Conservation (phyloP, 2,888 invertebrate genomes). For the Gymnocheta viridis region DNA sequence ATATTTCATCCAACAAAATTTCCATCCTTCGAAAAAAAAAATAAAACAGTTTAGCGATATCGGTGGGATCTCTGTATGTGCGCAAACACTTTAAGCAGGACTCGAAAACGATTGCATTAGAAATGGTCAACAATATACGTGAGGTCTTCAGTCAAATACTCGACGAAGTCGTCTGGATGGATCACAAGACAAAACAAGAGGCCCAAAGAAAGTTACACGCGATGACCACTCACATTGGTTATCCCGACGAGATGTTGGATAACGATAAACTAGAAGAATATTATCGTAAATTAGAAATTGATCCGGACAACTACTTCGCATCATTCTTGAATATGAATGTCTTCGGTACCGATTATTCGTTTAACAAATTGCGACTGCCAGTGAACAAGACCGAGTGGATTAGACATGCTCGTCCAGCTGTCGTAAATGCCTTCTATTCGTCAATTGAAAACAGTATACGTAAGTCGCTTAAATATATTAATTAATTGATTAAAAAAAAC, state of each 20-base stretch:
- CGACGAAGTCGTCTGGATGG: slow-evolving; percentile 95
- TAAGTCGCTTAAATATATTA: slow-evolving; percentile 83
- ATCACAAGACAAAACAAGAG: slow-evolving; percentile 88
- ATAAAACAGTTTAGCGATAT: slow-evolving; percentile 85
- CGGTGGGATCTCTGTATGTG: slow-evolving; percentile 93
- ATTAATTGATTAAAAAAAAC: not conserved
- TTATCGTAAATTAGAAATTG: slow-evolving; percentile 89
- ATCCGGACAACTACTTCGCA: slow-evolving; percentile 87
- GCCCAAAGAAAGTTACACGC: slow-evolving; percentile 91
- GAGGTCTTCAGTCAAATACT: slow-evolving; percentile 91
- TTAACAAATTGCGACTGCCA: slow-evolving; percentile 88
- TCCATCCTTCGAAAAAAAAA: not conserved
- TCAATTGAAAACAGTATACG: slow-evolving; percentile 93
- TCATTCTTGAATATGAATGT: slow-evolving; percentile 90
- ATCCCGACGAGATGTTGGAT: slow-evolving; percentile 94
- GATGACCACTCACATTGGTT: slow-evolving; percentile 95
- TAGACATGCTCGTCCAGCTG: slow-evolving; percentile 91
- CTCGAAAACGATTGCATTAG: slow-evolving; percentile 90
- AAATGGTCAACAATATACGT: slow-evolving; percentile 94
- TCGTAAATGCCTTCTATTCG: slow-evolving; percentile 93
- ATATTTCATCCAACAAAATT: not conserved
- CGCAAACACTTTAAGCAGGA: slow-evolving; percentile 93
- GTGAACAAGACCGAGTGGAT: slow-evolving; percentile 94
- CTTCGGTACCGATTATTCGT: slow-evolving; percentile 91
- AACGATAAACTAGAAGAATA: slow-evolving; percentile 90